A percentile compares a stretch with the other conserved stretches of the same genome.
phyloP scores from a whole-genome alignment of 2,888 invertebrate genomes.

The Penaeus monodon region DNA sequence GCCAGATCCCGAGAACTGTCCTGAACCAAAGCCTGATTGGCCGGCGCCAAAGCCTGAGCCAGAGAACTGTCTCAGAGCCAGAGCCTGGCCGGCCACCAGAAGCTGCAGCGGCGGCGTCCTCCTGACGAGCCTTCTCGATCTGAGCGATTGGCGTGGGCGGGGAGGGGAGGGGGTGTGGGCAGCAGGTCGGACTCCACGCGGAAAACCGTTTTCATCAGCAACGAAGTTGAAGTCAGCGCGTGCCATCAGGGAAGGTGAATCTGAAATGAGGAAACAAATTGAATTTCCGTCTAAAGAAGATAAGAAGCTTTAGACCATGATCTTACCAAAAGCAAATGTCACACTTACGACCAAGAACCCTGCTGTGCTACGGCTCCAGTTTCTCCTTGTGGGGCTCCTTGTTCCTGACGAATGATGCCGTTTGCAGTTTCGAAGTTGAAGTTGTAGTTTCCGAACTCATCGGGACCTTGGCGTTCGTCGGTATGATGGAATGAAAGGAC shows the following conservation, averaged over 20 bases:
- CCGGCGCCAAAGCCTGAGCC: too few species aligned
- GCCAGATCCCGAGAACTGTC: too few species aligned
- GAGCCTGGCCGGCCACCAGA: conserved; percentile 15
- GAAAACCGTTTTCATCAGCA: conserved; percentile 1
- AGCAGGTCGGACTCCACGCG: too few species aligned
- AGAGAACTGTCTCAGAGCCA: too few species aligned
- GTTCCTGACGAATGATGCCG: conserved; percentile 18
- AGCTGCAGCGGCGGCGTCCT: conserved; percentile 41
- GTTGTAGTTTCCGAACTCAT: conserved; percentile 25
- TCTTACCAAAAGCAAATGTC: too few species aligned
- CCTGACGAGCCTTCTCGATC: conserved; percentile 3
- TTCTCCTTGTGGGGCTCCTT: conserved; percentile 25
- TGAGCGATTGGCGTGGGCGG: too few species aligned
- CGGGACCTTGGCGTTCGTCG: conserved; percentile 28
- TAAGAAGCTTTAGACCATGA: too few species aligned
- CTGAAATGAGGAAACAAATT: conserved; percentile 22
- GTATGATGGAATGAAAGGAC: conserved; percentile 28
- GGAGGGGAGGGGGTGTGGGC: too few species aligned
- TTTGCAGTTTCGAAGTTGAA: conserved; percentile 27
- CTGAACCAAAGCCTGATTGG: too few species aligned
- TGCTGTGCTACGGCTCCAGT: conserved; percentile 30
- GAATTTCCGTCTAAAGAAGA: too few species aligned
- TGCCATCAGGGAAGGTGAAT: conserved; percentile 63
- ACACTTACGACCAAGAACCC: conserved; percentile 26
- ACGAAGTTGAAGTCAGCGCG: conserved; percentile 60